Conservation (phyloP, 2,113 vertebrate species). For the Protobothrops mucrosquamatus region DNA sequence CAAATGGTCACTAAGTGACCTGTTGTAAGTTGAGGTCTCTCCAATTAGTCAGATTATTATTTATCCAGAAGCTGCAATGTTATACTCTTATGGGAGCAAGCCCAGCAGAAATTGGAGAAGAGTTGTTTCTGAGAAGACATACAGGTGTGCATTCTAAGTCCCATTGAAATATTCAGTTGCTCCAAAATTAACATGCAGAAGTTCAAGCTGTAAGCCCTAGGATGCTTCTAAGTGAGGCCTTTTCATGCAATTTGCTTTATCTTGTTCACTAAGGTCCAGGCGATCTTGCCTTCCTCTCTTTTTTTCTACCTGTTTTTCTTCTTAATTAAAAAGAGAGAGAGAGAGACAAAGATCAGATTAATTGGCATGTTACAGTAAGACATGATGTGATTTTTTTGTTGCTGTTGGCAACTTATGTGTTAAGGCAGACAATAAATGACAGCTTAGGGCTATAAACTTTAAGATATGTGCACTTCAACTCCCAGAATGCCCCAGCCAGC, state of each 20-base stretch:
- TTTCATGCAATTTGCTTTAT: background rate
- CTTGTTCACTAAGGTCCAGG: background rate
- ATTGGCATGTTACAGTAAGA: background rate
- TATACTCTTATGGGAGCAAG: background rate
- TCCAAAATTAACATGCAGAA: background rate
- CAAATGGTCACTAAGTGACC: no score
- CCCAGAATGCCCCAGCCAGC: background rate
- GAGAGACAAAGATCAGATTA: background rate
- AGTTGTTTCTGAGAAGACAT: background rate
- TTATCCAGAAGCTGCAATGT: background rate
- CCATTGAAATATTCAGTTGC: background rate
- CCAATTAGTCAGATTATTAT: background rate
- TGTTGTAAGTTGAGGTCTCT: background rate
- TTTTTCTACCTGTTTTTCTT: background rate
- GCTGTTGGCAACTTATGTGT: background rate
- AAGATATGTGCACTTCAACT: background rate
- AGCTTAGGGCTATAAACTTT: background rate
- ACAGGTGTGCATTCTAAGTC: background rate
- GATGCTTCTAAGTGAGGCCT: background rate
- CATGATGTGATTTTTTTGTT: background rate
- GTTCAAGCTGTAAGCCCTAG: background rate
- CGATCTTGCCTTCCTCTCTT: background rate
- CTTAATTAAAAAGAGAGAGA: background rate
- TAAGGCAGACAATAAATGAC: background rate
- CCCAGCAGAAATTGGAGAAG: background rate